Evolutionary conservation across 2,797 vertebrate genomes (phyloP), one percentile per base, ranked within the genome.

Genomic region (Sebastolobus altivelis): DNA sequence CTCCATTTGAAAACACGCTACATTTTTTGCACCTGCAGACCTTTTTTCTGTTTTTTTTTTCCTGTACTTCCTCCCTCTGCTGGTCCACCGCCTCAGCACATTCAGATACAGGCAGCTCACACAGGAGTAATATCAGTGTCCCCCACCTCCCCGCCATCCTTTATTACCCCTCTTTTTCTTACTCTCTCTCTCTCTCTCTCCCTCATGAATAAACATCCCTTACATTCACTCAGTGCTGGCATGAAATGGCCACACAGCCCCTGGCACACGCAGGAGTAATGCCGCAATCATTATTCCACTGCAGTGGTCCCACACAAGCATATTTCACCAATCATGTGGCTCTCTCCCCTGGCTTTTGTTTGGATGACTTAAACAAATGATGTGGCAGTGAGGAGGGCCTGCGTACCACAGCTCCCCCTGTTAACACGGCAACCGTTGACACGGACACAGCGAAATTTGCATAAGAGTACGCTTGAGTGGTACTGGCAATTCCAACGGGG

Each of bases 281-380:
- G 95, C 95, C 85, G 94, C 85, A 93, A 96, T 97, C 96, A 95
- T 96, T 95, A 96, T 96, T 96, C 95, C 94, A 95, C 94, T 94
- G 95, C 96, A 95, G 94, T 95, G 91, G 92, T 95, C 95, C 95
- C 95, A 92, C 95, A 96, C 95, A 94, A 95, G 95, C 96, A 96
- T 96, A 96, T 96, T 97, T 97, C 95, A 95, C 96, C 96, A 95
- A 96, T 97, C 96, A 96, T 96, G 94, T 95, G 95, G 93, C 95
- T 91, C 94, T 96, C 95, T 95, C 96, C 95, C 95, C 95, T 93
- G 95, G 94, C 96, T 97, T 96, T 96, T 96, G 96, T 97, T 94
- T 96, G 95, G 96, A 96, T 95, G 96, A 96, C 96, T 97, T 96
- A 96, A 97, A 97, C 96, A 96, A 97, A 97, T 95, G 95, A 96